Conservation (phyloP, 2,888 invertebrate genomes). For the Scaptodrosophila latifasciaeformis region DNA sequence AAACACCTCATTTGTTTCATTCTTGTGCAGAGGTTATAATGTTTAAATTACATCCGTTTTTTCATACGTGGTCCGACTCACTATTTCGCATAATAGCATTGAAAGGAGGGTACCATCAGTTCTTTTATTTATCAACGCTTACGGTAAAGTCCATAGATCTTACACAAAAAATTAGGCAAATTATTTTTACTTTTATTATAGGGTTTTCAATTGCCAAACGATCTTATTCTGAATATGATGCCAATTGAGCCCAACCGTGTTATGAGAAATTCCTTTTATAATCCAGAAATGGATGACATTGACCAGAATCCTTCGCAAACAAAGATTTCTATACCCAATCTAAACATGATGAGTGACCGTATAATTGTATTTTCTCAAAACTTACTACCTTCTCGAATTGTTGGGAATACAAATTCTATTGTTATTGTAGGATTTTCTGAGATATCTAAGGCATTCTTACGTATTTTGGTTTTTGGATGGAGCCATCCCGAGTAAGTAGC, state of each 20-base stretch:
- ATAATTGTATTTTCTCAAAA: slow-evolving; percentile 49
- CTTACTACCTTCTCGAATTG: slow-evolving; percentile 34
- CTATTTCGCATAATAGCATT: slow-evolving; percentile 57
- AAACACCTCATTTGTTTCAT: slow-evolving; percentile 29
- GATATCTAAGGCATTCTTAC: slow-evolving; percentile 56
- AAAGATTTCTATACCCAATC: neutral
- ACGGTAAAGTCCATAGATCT: too few relatives aligned
- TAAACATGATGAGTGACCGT: slow-evolving; percentile 36
- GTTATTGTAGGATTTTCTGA: slow-evolving; percentile 63
- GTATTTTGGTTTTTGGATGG: slow-evolving; percentile 60
- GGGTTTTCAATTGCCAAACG: slow-evolving; percentile 44
- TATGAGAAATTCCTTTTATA: slow-evolving; percentile 39
- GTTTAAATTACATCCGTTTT: slow-evolving; percentile 64
- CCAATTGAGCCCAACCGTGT: slow-evolving; percentile 60
- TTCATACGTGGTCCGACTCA: slow-evolving; percentile 54
- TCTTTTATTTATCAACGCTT: slow-evolving; percentile 52
- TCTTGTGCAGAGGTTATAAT: slow-evolving; percentile 52
- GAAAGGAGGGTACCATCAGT: slow-evolving; percentile 44
- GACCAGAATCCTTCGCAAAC: neutral
- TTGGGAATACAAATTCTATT: slow-evolving; percentile 42
- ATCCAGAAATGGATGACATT: neutral
- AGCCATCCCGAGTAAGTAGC: slow-evolving; percentile 47
- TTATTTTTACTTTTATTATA: slow-evolving; percentile 7
- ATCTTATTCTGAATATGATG: slow-evolving; percentile 58
- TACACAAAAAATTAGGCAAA: too few relatives aligned